Evolutionary conservation across 2,888 invertebrate species (phyloP).

Genomic region (Halictus ligatus): DNA sequence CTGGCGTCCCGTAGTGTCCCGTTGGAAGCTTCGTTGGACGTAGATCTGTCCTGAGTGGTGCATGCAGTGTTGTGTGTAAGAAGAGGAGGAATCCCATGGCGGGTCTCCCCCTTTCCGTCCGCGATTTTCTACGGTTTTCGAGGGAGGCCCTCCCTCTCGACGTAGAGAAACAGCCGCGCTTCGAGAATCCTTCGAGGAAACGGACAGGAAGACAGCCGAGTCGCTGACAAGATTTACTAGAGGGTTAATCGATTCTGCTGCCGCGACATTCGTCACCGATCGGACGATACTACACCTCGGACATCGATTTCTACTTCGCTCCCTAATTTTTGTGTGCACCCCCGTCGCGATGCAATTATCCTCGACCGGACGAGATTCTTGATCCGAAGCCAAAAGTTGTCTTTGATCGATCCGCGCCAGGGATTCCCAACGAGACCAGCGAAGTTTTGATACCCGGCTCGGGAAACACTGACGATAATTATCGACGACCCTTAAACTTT

Average conservation of each 20-base stretch:
- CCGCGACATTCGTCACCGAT: neutral
- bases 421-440: neutral
- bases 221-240: neutral
- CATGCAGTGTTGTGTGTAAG: slow-evolving; percentile 45
- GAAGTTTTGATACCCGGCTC: neutral
- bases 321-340: neutral
- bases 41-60: slow-evolving; percentile 54
- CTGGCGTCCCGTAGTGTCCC: slow-evolving; percentile 41
- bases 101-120: neutral
- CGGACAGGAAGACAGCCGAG: neutral
- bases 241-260: neutral
- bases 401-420: slow-evolving; percentile 9
- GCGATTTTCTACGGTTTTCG: neutral
- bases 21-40: slow-evolving; percentile 56
- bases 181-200: neutral
- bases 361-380: neutral
- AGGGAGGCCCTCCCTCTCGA: neutral
- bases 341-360: slow-evolving; percentile 5
- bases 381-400: slow-evolving; percentile 12
- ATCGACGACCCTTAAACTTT: neutral
- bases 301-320: neutral
- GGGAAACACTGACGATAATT: neutral
- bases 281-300: neutral
- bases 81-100: neutral
- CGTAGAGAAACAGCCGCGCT: neutral